Evolutionary conservation across 2,888 invertebrate species (phyloP), one percentile per base, ranked within the genome.

Genomic region (Sminthurides aquaticus): DNA sequence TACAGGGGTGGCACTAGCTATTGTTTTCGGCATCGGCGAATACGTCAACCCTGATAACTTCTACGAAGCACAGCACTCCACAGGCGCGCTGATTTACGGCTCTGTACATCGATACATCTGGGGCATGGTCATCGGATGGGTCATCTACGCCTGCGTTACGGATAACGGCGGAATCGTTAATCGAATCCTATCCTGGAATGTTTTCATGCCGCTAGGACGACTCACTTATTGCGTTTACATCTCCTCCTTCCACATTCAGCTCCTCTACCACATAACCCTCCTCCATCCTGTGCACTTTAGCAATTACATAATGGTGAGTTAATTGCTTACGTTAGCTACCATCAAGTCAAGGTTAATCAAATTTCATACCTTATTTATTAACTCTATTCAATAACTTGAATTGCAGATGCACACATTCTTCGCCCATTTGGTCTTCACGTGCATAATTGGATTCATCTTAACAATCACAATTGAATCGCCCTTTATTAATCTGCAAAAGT

Each of bases 61-160:
- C 2, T 8, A 24, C 11, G 24, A 28, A 27, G 1, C 3, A 22
- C 1, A 11, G 1, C 5, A 18, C 28, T 2, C 20, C 20, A 24
- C 20, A n/a, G 15, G 24, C 27, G 2, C 49, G 8, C 8, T 34
- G 15, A 34, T 34, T 34, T 34, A 34, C 43, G 43, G 43, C 15
- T 5, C 43, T 11, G 15, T 34, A 15, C 61, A 67, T 60, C 60
- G 74, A n/a, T 62, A 62, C 27, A 63, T 63, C 8, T 76, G 75
- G 74, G 70, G 67, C 8, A 1, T 69, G 8, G 65, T 67, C 5
- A 61, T 75, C 1, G 56, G 60, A 28, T 76, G 76, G 75, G 15
- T 34, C 43, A 34, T 34, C 15, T 34, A 34, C 43, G 15, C 5
- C 43, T 34, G 43, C 15, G 43, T 34, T 15, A 34, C 15, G 43